Base-by-base conservation (phyloP, 2,888 invertebrate genomes). In the Lycophotia porphyrea region DNA sequence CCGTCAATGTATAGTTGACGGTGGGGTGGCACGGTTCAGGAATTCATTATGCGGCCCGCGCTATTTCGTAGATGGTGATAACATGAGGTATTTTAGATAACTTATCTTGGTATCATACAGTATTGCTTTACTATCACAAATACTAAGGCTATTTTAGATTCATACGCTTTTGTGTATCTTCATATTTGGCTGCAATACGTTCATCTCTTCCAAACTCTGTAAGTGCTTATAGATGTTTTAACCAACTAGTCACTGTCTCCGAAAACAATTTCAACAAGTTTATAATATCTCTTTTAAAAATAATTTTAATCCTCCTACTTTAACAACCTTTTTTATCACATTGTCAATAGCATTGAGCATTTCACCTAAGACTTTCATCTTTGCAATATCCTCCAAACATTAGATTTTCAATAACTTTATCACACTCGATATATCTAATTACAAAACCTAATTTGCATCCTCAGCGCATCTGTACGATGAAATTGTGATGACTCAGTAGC, bases 1-100 rank as follows among this genome's bases (percentile, higher is more conserved):
- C 86, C 75, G 82, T 86, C 86, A 86, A 88, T 87, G 85, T 87
- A 70, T 83, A 81, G 77, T 78, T 74, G 85, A 74, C 31, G 78
- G 75, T 71, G 15, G 67, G 76, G 70, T 36, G 74, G 67, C 44
- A 55, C 73, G 79, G 42, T 71, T 44, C 58, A 71, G 70, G 81
- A 80, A 80, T 84, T 86, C 70, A 69, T 77, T 80, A 86, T 82
- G 71, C 60, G 61, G 60, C 63, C 60, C 55, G 36, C 52, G 44
- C 27, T 63, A 52, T 47, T 58, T 55, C n/a, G 8, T 64, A 9
- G 44, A 47, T 49, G 52, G 49, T 58, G 44, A 55, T 68, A 13
- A 64, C 39, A 81, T 71, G 21, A 34, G 24, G 13, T 74, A 34
- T 58, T 49, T 49, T 74, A 34, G 11, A 60, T 27, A 60, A 60